Base-by-base conservation (phyloP, 2,797 vertebrate genomes). In the Distichodus sexfasciatus region DNA sequence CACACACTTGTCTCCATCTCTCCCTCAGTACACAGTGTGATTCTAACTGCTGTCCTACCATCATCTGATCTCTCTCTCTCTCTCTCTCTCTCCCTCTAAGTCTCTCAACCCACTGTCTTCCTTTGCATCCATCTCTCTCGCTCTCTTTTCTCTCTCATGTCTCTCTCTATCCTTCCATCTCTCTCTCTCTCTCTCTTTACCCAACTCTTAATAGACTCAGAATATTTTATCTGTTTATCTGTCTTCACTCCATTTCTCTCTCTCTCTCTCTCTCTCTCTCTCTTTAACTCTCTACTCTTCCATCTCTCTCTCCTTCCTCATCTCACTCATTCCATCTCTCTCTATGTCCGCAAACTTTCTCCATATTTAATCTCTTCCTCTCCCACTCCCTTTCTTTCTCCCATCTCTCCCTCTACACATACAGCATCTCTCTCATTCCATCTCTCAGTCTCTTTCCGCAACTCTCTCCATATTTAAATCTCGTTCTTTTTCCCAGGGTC, bases 261-360 rank as follows among this genome's bases (percentile, higher is more conserved):
- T 26, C 74, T 72, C 68, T 80, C 47, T 79, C 84, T 74, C 81
- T 38, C 72, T 82, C 66, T 76, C 80, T 76, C 71, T 55, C 76
- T 40, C 57, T 40, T n/a, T 5, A n/a, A n/a, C 48, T 48, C 14
- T 31, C 15, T 31, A 44, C 72, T 74, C 76, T 78, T 81, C 76
- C 68, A 74, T 82, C 64, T 4, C 64, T 79, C 76, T 64, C 38
- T 12, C 80, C n/a, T n/a, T n/a, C n/a, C n/a, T n/a, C n/a, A n/a
- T 76, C 71, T 55, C 76, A 23, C 57, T 40, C 24, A 3, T 43
- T 48, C 14, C 23, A 11, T 31, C 51, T 74, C 75, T 77, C 79
- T 81, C 76, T 69, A 74, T 82, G 62, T 4, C 64, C n/a, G n/a
- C n/a, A n/a, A n/a, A n/a, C n/a, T n/a, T n/a, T n/a, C n/a, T n/a